Percentiles rank a stretch among this genome's conserved stretches.
These are phyloP conservation scores for Forbesichthys papilliferus DNA, from an alignment of 2,113 vertebrate species.

Conservation along the genomic window DNA sequence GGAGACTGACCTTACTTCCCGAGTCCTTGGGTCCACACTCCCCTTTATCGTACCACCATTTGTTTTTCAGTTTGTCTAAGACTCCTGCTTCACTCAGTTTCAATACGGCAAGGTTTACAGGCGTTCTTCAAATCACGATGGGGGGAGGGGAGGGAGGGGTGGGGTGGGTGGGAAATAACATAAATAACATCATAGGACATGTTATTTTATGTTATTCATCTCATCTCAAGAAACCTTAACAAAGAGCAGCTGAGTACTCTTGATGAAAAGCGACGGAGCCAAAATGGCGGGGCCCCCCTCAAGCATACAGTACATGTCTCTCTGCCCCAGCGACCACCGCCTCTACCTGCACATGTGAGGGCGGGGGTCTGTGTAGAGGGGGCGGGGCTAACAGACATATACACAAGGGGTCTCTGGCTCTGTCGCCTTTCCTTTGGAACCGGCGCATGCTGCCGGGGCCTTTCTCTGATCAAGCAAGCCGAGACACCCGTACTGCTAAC, in stretches of 20 bases:
- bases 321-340: too few relatives aligned
- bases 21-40: conserved; percentile 99
- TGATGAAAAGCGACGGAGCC: conserved; percentile 93
- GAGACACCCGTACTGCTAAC: conserved; percentile 89
- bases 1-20: conserved; percentile 99
- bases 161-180: conserved; percentile 91
- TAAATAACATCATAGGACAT: conserved; percentile 99
- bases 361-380: conserved; percentile 28
- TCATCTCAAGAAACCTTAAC: conserved; percentile 86
- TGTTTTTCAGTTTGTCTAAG: conserved; percentile 99
- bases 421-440: conserved; percentile 93
- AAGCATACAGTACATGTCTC: too few relatives aligned
- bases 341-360: too few relatives aligned
- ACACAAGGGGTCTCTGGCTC: conserved; percentile 88
- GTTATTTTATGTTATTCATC: conserved; percentile 99
- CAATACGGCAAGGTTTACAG: conserved; percentile 99
- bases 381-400: conserved; percentile 82
- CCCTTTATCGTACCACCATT: conserved; percentile 99
- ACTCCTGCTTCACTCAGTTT: conserved; percentile 99
- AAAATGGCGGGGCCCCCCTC: not conserved
- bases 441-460: conserved; percentile 93
- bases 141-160: conserved; percentile 17
- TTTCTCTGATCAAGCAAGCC: conserved; percentile 67
- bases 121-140: conserved; percentile 91
- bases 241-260: conserved; percentile 88